These are phyloP conservation scores for Trileptium ribeirensis DNA, from an alignment of 2,888 invertebrate species.

Conservation along the genomic window DNA sequence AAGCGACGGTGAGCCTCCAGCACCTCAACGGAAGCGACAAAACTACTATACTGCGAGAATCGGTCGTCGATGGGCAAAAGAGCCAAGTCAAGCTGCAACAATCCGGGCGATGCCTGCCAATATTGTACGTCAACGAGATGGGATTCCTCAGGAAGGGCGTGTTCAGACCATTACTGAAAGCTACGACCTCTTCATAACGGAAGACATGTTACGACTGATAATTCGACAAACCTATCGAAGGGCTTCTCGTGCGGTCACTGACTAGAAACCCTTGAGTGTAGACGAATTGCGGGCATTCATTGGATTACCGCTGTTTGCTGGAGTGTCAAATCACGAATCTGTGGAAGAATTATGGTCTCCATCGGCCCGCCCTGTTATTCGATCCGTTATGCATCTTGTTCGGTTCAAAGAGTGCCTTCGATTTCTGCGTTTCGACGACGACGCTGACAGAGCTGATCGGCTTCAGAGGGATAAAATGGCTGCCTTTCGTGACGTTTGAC, in stretches of 20 bases:
- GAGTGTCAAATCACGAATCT: background rate
- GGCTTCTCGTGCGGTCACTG: background rate
- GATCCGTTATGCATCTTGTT: background rate
- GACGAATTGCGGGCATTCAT: background rate
- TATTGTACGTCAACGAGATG: background rate
- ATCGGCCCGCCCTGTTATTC: background rate
- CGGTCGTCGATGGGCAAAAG: background rate
- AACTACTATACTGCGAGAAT: too few relatives aligned
- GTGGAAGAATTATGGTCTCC: background rate
- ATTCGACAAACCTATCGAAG: background rate
- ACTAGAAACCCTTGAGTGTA: background rate
- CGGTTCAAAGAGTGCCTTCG: background rate
- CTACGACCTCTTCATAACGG: background rate
- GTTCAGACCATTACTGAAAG: background rate
- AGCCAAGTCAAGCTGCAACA: background rate
- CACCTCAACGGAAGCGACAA: too few relatives aligned
- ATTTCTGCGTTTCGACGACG: background rate
- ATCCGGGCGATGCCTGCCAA: background rate
- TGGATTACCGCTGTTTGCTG: background rate
- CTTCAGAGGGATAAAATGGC: background rate
- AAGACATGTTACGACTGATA: background rate
- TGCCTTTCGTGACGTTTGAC: background rate
- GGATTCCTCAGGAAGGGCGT: background rate
- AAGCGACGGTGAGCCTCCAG: too few relatives aligned
- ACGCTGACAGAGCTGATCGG: background rate